These are phyloP conservation scores for Pygoscelis adeliae DNA, from an alignment of 2,113 vertebrate genomes.

Conservation along the genomic window DNA sequence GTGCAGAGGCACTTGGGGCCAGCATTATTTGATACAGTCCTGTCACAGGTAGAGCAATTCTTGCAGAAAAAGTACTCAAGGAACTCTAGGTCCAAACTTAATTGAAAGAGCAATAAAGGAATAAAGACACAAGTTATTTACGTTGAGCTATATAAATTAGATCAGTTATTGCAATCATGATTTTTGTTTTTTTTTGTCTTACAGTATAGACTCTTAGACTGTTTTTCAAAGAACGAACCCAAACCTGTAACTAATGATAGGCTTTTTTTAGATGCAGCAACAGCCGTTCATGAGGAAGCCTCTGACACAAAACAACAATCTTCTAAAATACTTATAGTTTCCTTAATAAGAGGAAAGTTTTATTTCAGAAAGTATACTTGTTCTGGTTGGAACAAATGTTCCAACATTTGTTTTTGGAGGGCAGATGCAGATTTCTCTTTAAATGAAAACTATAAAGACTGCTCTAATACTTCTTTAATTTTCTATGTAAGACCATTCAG, in stretches of 20 bases:
- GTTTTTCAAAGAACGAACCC: neutral
- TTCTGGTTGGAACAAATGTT: neutral
- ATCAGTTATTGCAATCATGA: neutral
- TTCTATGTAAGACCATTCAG: neutral
- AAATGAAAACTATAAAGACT: neutral
- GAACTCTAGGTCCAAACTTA: neutral
- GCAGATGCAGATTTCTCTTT: neutral
- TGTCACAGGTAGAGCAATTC: neutral
- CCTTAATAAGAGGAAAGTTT: neutral
- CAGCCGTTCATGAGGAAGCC: neutral
- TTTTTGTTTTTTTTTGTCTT: neutral
- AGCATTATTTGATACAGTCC: neutral
- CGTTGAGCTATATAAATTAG: neutral
- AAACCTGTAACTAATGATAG: neutral
- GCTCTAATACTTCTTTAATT: neutral
- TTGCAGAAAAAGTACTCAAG: neutral
- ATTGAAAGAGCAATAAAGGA: neutral
- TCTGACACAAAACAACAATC: neutral
- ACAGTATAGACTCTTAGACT: neutral
- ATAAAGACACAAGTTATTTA: neutral
- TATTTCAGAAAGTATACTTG: neutral
- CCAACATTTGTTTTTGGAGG: neutral
- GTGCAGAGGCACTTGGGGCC: neutral
- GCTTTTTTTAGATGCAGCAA: neutral
- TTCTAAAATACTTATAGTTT: neutral